Percentiles rank a stretch among this genome's conserved stretches.
phyloP scores from a whole-genome alignment of 1,140 invertebrate genomes.

The Halictus rubicundus region DNA sequence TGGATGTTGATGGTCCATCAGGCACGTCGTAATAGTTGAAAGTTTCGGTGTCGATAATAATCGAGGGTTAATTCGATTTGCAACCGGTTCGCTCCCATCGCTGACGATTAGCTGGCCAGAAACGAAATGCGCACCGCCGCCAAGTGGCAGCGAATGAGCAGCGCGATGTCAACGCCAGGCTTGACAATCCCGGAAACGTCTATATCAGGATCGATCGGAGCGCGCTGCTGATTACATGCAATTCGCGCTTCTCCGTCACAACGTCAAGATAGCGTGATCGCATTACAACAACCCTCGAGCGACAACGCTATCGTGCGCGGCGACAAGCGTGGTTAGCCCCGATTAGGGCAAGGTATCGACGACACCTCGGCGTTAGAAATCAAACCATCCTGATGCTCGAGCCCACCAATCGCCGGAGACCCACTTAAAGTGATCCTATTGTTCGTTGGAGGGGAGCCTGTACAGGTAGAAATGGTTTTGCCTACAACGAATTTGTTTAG shows the following conservation, averaged over 20 bases:
- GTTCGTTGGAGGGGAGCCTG: too few species aligned
- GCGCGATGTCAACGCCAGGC: conserved; percentile 39
- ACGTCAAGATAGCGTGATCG: conserved; percentile 59
- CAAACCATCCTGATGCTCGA: not conserved
- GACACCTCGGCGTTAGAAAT: not conserved
- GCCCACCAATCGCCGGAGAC: too few species aligned
- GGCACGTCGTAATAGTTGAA: too few species aligned
- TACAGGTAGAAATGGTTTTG: too few species aligned
- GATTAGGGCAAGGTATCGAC: conserved; percentile 21
- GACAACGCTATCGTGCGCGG: conserved; percentile 40
- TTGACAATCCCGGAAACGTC: conserved; percentile 62
- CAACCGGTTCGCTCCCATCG: not conserved
- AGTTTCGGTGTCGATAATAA: too few species aligned
- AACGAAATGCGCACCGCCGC: not conserved
- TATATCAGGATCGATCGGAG: conserved; percentile 56
- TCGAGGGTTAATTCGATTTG: not conserved
- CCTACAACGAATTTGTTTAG: too few species aligned
- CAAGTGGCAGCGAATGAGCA: conserved; percentile 26
- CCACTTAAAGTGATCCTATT: too few species aligned
- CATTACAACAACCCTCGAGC: conserved; percentile 53
- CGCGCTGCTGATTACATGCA: conserved; percentile 55
- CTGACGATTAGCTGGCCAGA: not conserved
- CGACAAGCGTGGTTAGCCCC: conserved; percentile 30
- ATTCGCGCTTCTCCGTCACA: conserved; percentile 46
- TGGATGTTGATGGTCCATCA: too few species aligned